Conservation (phyloP, 2,888 invertebrate species). For the Hermaeophaga mercurialis region DNA sequence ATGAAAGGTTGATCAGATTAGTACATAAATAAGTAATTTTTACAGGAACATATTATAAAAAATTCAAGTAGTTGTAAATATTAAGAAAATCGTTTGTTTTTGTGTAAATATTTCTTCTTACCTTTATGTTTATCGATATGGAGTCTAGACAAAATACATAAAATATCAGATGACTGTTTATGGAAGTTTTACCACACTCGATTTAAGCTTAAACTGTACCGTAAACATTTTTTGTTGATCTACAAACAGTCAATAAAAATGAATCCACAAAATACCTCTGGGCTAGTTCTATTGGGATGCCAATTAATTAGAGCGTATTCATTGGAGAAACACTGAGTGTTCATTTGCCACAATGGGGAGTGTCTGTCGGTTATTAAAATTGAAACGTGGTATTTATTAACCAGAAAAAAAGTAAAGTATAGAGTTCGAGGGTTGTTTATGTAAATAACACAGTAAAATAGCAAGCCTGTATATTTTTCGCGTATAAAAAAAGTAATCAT, state of each 20-base stretch:
- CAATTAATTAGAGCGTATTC: conserved; percentile 25
- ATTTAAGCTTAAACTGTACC: neutral
- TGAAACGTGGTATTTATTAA: conserved; percentile 2
- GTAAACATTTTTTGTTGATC: conserved; percentile 7
- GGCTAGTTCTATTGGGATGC: conserved; percentile 11
- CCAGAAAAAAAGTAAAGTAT: too few species aligned
- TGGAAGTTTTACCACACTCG: neutral
- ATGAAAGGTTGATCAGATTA: too few species aligned
- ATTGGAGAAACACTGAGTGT: conserved; percentile 18
- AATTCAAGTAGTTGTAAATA: conserved; percentile 1
- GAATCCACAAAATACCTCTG: conserved; percentile 12
- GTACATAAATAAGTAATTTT: too few species aligned
- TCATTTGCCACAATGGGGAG: conserved; percentile 15
- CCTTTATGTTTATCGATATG: neutral
- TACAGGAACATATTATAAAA: neutral
- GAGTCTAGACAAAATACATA: conserved; percentile 11
- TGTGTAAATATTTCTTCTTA: too few species aligned
- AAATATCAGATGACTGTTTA: neutral
- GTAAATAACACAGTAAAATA: too few species aligned
- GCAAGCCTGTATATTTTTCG: too few species aligned
- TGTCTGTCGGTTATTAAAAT: neutral
- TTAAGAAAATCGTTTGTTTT: too few species aligned
- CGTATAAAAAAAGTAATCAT: too few species aligned
- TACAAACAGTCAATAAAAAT: conserved; percentile 18
- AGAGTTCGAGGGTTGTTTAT: too few species aligned